Base-by-base conservation (phyloP, 2,888 invertebrate genomes). In the Nudaria mundana region DNA sequence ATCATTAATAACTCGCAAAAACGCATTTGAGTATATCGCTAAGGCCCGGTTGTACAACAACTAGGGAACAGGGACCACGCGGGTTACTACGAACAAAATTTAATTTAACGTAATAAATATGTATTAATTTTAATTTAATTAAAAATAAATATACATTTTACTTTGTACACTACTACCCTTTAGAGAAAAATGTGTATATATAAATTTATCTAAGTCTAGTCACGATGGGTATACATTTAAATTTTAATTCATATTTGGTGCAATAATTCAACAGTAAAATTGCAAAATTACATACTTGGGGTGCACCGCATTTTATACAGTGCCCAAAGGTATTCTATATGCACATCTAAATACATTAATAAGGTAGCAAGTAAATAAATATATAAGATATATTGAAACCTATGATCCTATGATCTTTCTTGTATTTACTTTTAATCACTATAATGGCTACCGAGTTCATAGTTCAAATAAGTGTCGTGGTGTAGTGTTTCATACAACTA, bases 181-280 rank as follows among this genome's bases (percentile, higher is more conserved):
- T 33, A 39, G 37, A 20, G 3, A 11, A 46, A 14, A 33, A 33
- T 33, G n/a, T 29, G 4, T n/a, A 12, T 12, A 30, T 25, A 26
- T 26, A 7, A 15, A 25, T 37, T 25, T 13, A 7, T 20, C 26
- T 40, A 32, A 14, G 18, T 37, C 28, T 31, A 35, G 12, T 44
- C 28, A 29, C 35, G 24, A 23, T 37, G 24, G 15, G 8, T 25
- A 14, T 16, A 20, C n/a, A 37, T 31, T 15, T 24, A n/a, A 11
- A 18, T 18, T 3, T 14, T 20, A 25, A 32, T 44, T n/a, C n/a
- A 41, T 33, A 46, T 45, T 33, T 37, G 43, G 26, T 58, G 39
- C 42, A 30, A 10, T 25, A 30, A 34, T 34, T 33, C 23, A 37
- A 34, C 16, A 26, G 34, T 15, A 30, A 40, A 34, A 40, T 37